Evolutionary conservation across 2,113 vertebrate species (phyloP).

Genomic region (Ptyas mucosa): DNA sequence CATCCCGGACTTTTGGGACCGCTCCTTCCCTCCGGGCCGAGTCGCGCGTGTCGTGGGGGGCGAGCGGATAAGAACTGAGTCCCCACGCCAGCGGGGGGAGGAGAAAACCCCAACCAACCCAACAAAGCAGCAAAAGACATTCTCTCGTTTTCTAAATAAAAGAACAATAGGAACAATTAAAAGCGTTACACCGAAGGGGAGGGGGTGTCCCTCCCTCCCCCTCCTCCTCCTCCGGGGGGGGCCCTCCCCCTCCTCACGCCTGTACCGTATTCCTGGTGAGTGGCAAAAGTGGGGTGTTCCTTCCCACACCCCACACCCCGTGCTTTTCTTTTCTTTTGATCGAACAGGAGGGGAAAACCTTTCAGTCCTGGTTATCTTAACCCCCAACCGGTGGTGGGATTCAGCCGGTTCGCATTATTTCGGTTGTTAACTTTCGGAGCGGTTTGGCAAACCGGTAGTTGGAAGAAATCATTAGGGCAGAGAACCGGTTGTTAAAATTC

Average conservation of each 20-base stretch:
- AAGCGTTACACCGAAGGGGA: not conserved
- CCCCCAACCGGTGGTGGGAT: too few relatives aligned
- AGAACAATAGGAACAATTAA: not conserved
- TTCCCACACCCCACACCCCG: too few relatives aligned
- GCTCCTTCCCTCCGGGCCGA: not conserved
- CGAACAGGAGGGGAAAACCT: conserved; percentile 36
- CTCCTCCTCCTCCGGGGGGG: not conserved
- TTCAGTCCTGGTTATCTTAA: not conserved
- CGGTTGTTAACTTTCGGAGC: too few relatives aligned
- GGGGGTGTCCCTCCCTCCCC: not conserved
- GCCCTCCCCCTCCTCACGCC: not conserved
- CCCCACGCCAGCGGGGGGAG: not conserved
- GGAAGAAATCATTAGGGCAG: too few relatives aligned
- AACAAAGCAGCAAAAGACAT: not conserved
- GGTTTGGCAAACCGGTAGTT: too few relatives aligned
- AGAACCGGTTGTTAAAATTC: too few relatives aligned
- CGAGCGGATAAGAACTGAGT: not conserved
- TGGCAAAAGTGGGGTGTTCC: conserved; percentile 20
- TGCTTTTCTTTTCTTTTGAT: not conserved
- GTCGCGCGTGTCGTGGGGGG: not conserved
- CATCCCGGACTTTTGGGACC: not conserved
- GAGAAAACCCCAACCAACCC: not conserved
- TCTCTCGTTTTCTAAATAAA: conserved; percentile 50
- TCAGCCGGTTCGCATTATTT: too few relatives aligned
- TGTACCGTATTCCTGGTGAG: conserved; percentile 38